Evolutionary conservation across 2,797 vertebrate species (phyloP).

Genomic region (Sciaenops ocellatus): DNA sequence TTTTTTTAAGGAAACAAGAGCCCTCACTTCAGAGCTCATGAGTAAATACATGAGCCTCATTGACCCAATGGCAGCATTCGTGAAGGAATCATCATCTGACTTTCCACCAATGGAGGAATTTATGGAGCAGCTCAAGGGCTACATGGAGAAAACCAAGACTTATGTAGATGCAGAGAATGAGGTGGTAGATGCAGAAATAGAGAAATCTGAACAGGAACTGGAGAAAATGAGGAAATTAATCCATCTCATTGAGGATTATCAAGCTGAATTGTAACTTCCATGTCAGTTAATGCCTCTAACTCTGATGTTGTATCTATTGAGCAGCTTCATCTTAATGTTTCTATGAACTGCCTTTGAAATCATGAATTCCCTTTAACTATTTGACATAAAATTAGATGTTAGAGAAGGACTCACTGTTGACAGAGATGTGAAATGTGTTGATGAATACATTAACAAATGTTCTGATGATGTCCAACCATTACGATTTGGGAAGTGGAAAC

Average conservation of each 20-base stretch:
- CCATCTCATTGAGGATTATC: background rate
- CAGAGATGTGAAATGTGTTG: too few species aligned
- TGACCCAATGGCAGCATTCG: rapidly evolving
- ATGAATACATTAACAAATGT: too few species aligned
- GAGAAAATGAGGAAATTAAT: rapidly evolving
- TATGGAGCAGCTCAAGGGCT: rapidly evolving
- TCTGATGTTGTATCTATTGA: background rate
- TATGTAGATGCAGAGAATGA: rapidly evolving
- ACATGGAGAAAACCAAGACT: rapidly evolving
- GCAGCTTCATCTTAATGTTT: background rate
- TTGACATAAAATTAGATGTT: background rate
- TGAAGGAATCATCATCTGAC: rapidly evolving
- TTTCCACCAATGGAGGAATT: rapidly evolving
- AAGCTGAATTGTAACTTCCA: background rate
- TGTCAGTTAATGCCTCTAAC: background rate
- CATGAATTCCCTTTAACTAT: background rate
- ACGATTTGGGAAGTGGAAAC: too few species aligned
- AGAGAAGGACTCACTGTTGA: background rate
- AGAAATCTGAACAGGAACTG: rapidly evolving
- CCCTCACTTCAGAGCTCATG: rapidly evolving
- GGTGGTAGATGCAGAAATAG: rapidly evolving
- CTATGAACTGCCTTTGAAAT: too few species aligned
- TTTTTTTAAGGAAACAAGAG: background rate
- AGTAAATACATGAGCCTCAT: rapidly evolving
- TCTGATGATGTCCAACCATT: too few species aligned